Evolutionary conservation across 2,797 vertebrate genomes (phyloP).

Genomic region (Heteromormyrus szaboi): DNA sequence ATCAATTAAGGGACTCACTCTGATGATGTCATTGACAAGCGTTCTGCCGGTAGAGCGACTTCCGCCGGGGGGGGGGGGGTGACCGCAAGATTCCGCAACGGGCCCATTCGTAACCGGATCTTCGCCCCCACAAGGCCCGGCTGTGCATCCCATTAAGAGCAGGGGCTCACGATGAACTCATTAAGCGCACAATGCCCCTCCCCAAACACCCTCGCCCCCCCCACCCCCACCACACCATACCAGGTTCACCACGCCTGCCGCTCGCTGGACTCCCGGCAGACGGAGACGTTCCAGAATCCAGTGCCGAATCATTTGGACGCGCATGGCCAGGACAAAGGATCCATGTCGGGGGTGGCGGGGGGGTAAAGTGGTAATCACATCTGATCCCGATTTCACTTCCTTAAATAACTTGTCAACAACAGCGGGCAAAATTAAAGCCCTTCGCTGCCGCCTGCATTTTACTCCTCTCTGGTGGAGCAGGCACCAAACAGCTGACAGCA

Average conservation of each 20-base stretch:
- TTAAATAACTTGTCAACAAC: conserved; percentile 18
- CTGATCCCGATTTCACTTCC: conserved; percentile 32
- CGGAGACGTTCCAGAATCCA: background rate
- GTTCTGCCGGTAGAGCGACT: conserved; percentile 54
- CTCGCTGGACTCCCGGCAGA: background rate
- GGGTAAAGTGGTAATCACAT: conserved; percentile 16
- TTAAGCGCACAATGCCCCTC: background rate
- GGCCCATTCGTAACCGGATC: background rate
- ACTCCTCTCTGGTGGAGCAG: conserved; percentile 37
- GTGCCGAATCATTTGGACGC: background rate
- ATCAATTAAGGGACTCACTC: conserved; percentile 66
- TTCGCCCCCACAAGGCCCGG: background rate
- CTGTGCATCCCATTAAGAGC: conserved; percentile 12
- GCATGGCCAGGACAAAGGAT: background rate
- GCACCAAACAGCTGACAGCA: conserved; percentile 32
- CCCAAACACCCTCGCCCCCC: background rate
- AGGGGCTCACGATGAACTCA: background rate
- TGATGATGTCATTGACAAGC: conserved; percentile 72
- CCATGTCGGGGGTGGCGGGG: background rate
- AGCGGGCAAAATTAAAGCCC: conserved; percentile 12
- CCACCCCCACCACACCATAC: background rate
- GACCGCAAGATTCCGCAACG: conserved; percentile 7
- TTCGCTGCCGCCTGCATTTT: conserved; percentile 14
- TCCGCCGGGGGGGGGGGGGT: conserved; percentile 50
- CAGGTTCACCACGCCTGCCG: background rate